Evolutionary conservation across 2,797 vertebrate species (phyloP).

Genomic region (Sebastes matsubarae): DNA sequence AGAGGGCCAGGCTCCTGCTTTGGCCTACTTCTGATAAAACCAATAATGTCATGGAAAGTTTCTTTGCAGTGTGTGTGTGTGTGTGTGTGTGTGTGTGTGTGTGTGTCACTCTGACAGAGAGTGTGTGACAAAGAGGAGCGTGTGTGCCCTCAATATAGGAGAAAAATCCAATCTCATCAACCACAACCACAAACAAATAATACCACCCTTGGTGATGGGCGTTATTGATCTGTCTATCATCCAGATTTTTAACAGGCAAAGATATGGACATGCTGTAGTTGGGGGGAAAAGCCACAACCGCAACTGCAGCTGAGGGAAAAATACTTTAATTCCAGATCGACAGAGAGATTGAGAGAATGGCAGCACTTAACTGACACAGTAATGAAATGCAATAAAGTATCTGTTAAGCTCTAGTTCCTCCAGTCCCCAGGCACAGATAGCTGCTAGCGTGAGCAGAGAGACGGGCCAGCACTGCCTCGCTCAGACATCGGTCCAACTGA

Average conservation of each 20-base stretch:
- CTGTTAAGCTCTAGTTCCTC: constrained; percentile 68
- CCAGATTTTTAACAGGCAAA: constrained; percentile 6
- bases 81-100: not conserved
- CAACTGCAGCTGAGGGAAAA: constrained; percentile 25
- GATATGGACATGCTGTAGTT: not conserved
- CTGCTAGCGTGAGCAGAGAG: constrained; percentile 43
- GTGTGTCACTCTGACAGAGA: constrained; percentile 9
- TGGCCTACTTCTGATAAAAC: constrained; percentile 86
- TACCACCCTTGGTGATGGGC: constrained; percentile 45
- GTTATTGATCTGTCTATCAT: constrained; percentile 58
- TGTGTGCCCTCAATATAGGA: constrained; percentile 48
- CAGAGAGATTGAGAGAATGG: constrained; percentile 16
- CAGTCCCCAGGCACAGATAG: constrained; percentile 44
- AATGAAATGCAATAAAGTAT: constrained; percentile 48
- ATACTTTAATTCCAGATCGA: constrained; percentile 7
- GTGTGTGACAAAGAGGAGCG: constrained; percentile 25
- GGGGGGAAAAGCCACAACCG: constrained; percentile 17
- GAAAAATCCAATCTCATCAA: constrained; percentile 67
- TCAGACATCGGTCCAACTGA: constrained; percentile 48
- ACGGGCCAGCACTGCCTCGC: constrained; percentile 35
- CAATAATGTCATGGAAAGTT: constrained; percentile 74
- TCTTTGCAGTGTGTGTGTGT: constrained; percentile 21
- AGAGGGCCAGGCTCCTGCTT: constrained; percentile 75
- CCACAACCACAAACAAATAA: constrained; percentile 56
- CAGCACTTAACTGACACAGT: constrained; percentile 26